A percentile compares a stretch with the other conserved stretches of the same genome.
Conservation (phyloP, 2,888 invertebrate species). For the Dynastes maya region DNA sequence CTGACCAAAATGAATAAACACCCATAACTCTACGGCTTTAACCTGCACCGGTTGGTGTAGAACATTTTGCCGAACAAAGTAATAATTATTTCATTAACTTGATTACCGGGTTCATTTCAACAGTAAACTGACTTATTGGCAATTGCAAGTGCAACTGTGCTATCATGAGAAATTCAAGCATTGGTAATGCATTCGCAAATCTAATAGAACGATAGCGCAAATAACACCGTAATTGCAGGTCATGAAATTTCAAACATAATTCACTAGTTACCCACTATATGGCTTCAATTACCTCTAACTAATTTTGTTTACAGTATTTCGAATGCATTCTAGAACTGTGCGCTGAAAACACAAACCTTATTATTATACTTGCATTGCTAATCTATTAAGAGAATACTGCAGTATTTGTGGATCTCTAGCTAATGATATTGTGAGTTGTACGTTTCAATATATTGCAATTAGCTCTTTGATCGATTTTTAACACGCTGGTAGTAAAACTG, state of each 20-base stretch:
- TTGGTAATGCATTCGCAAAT: slow-evolving; percentile 20
- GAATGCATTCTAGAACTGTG: not conserved
- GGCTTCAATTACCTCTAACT: not conserved
- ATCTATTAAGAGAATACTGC: too few relatives aligned
- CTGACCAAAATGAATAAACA: not conserved
- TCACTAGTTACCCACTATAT: not conserved
- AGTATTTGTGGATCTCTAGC: too few relatives aligned
- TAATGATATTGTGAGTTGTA: too few relatives aligned
- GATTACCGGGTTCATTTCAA: slow-evolving; percentile 34
- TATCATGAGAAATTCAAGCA: slow-evolving; percentile 21
- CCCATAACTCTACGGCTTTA: not conserved
- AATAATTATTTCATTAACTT: slow-evolving; percentile 43
- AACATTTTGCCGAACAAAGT: slow-evolving; percentile 17
- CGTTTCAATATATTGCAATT: too few relatives aligned
- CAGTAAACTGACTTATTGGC: slow-evolving; percentile 39
- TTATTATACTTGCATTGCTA: too few relatives aligned
- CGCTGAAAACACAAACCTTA: not conserved
- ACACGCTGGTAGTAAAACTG: too few relatives aligned
- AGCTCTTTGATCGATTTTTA: too few relatives aligned
- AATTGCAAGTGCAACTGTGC: not conserved
- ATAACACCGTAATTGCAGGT: slow-evolving; percentile 21
- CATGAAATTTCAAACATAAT: slow-evolving; percentile 10
- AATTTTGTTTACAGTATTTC: not conserved
- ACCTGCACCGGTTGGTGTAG: not conserved
- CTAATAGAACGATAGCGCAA: slow-evolving; percentile 20